phyloP scores from a whole-genome alignment of 2,888 invertebrate genomes.

The Xanthia icteritia region DNA sequence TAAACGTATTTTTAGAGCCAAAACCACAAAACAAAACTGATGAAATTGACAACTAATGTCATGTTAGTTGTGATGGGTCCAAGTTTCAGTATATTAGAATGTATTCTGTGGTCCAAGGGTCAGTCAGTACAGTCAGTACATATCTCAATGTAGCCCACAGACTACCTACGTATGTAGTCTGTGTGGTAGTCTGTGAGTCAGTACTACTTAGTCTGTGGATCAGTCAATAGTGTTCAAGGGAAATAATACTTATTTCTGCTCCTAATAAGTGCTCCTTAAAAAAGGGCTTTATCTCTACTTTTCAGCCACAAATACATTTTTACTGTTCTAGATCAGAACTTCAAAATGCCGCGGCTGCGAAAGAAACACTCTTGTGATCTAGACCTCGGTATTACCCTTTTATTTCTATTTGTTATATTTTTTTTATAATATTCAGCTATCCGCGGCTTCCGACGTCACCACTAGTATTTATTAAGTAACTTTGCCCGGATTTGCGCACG shows the following conservation, averaged over 20 bases:
- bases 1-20: too few species aligned
- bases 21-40: neutral
- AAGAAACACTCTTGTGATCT: conserved; percentile 71
- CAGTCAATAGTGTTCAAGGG: neutral
- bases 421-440: neutral
- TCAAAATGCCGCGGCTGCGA: conserved; percentile 52
- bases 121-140: too few species aligned
- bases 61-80: neutral
- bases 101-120: too few species aligned
- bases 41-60: conserved; percentile 3
- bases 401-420: neutral
- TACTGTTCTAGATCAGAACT: neutral
- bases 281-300: neutral
- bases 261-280: conserved; percentile 1
- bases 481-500: neutral
- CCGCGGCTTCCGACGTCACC: too few species aligned
- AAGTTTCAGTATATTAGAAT: too few species aligned
- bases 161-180: too few species aligned
- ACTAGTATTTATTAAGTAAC: neutral
- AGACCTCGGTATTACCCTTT: conserved; percentile 68
- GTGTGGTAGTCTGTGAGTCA: too few species aligned
- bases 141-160: too few species aligned
- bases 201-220: too few species aligned
- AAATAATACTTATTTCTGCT: neutral
- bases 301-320: neutral